Evolutionary conservation across 2,113 vertebrate species (phyloP), one percentile per base, ranked within the genome.

Genomic region (Machaerirhynchus nigripectus): DNA sequence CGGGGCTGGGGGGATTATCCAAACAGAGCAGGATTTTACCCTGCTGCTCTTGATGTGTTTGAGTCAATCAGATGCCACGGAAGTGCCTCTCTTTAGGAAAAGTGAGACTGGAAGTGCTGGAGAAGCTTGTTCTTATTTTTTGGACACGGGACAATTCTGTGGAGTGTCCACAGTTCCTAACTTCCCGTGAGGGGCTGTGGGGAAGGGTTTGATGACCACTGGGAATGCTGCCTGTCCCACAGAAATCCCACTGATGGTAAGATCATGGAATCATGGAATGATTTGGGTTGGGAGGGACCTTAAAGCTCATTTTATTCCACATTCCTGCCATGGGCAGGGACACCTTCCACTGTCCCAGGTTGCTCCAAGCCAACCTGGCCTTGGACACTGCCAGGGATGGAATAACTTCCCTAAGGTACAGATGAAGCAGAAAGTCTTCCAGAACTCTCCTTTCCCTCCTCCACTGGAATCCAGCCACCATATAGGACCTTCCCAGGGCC

Each of bases 161-260:
- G 44, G 28, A 50, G 46, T 5, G 22, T 10, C 42, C 47, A 3
- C 5, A 20, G 68, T 3, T 63, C 60, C 1, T 11, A 65, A 47
- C 7, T 85, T 80, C 40, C 11, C 11, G 1, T 3, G 47, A 65
- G 0, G 0, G 1, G 11, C 23, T 44, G 4, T 0, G 9, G 73
- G 50, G 18, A n/a, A 33, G 24, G 39, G 35, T 42, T 14, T 55
- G 57, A 15, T 5, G 21, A 22, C 47, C 37, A 33, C 27, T 56
- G 9, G 13, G 70, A 92, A 53, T 13, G 18, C 26, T 39, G 42
- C 4, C 1, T 13, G 28, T 31, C 7, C 15, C 52, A 20, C 23
- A 65, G 35, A 78, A 74, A 64, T 16, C 47, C 68, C n/a, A 30
- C 4, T 14, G 11, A 31, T 5, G 53, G 44, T 3, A 13, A 61